Percentiles rank a stretch among this genome's conserved stretches.
phyloP scores from a whole-genome alignment of 1,140 invertebrate genomes.

The Drosophila oshimai region DNA sequence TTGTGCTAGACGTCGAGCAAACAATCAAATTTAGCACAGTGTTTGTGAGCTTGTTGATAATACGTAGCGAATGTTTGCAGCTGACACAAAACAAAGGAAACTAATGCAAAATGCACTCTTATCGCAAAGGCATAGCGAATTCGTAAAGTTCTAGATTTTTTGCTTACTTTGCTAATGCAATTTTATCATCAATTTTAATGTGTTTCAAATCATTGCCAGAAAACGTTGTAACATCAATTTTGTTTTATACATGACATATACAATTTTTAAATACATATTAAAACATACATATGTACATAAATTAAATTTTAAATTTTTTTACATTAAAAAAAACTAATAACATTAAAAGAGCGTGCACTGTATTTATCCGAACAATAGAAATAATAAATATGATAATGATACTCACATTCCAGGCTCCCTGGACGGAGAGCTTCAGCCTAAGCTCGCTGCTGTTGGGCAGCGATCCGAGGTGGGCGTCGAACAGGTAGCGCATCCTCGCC shows the following conservation, averaged over 20 bases:
- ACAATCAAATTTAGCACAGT: not conserved
- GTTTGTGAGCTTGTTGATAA: constrained; percentile 5
- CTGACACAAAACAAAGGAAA: constrained; percentile 7
- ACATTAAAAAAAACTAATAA: too few relatives aligned
- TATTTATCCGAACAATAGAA: not conserved
- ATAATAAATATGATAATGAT: not conserved
- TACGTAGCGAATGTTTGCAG: not conserved
- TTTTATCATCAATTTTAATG: too few relatives aligned
- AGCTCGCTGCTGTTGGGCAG: constrained; percentile 23
- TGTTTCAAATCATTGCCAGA: too few relatives aligned
- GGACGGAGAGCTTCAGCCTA: constrained; percentile 18
- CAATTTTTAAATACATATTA: too few relatives aligned
- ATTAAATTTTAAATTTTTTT: too few relatives aligned
- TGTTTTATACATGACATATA: too few relatives aligned
- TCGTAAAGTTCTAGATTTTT: not conserved
- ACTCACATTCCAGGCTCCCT: constrained; percentile 58
- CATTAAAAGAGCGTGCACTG: too few relatives aligned
- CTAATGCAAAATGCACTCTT: not conserved
- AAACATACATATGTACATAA: too few relatives aligned
- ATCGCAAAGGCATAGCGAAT: not conserved
- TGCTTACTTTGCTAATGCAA: not conserved
- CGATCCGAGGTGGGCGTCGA: constrained; percentile 12
- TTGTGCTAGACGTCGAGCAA: not conserved
- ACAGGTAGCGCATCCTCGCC: constrained; percentile 21
- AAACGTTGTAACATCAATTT: too few relatives aligned